Conservation (phyloP, 2,797 vertebrate species). For the Myotis myotis region DNA sequence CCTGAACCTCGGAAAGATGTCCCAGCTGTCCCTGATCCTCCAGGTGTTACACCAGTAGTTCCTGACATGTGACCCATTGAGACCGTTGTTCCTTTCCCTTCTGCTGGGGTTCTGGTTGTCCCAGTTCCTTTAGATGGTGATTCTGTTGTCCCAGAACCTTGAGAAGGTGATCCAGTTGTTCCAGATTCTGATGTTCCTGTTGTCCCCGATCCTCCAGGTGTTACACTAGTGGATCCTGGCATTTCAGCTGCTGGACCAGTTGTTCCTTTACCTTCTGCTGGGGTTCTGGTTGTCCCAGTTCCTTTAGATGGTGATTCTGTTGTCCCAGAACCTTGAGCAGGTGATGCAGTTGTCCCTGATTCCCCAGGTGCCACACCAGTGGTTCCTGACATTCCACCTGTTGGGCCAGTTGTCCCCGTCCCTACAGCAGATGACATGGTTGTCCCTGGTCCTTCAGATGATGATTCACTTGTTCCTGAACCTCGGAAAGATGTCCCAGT, state of each 20-base stretch:
- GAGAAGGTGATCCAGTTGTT: too few species aligned
- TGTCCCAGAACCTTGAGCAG: too few species aligned
- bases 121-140: too few species aligned
- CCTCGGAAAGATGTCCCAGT: too few species aligned
- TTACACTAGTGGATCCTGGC: rapidly evolving
- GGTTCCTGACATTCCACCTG: rapidly evolving
- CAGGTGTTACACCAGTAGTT: rapidly evolving
- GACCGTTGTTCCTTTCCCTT: neutral
- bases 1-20: too few species aligned
- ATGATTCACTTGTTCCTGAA: too few species aligned
- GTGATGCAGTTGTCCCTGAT: neutral
- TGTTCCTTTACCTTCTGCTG: rapidly evolving
- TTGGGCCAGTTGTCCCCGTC: too few species aligned
- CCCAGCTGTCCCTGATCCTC: neutral
- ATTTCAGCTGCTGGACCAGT: rapidly evolving
- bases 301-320: rapidly evolving
- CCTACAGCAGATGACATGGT: too few species aligned
- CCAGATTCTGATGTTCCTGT: too few species aligned
- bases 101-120: too few species aligned
- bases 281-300: rapidly evolving
- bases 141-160: neutral
- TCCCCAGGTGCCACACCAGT: neutral
- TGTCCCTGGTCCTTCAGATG: too few species aligned
- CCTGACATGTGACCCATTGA: neutral
- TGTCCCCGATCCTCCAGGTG: rapidly evolving